Conservation (phyloP, 1,140 invertebrate species). For the Pollicipes pollicipes region DNA sequence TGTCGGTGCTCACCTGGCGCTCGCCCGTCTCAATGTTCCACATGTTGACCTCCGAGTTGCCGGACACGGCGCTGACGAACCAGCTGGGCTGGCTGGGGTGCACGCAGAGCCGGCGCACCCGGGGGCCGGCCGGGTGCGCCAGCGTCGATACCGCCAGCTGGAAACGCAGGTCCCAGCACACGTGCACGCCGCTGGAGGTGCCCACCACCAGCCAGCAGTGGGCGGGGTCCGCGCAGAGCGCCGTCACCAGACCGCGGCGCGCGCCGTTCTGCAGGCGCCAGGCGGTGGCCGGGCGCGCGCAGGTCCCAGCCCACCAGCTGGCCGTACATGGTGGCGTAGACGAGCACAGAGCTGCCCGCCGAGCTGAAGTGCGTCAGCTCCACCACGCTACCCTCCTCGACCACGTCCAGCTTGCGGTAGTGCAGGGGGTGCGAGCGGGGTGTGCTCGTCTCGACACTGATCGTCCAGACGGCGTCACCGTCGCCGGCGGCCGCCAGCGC, state of each 20-base stretch:
- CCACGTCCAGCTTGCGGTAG: conserved; percentile 20
- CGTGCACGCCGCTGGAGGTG: conserved; percentile 64
- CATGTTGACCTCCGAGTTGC: conserved; percentile 76
- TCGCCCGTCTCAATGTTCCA: conserved; percentile 73
- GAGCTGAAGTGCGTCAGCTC: neutral
- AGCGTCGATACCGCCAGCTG: conserved; percentile 64
- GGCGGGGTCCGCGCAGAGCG: conserved; percentile 61
- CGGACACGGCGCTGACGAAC: conserved; percentile 63
- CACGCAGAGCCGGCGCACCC: conserved; percentile 51
- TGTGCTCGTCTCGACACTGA: neutral
- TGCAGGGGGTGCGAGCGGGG: neutral
- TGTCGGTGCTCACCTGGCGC: conserved; percentile 12
- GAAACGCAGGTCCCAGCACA: conserved; percentile 85
- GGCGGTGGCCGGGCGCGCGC: conserved; percentile 48
- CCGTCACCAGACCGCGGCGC: conserved; percentile 56
- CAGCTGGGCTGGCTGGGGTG: conserved; percentile 66
- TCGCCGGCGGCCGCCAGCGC: neutral
- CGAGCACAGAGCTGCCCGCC: conserved; percentile 40
- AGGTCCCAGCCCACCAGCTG: conserved; percentile 61
- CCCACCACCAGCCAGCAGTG: conserved; percentile 70
- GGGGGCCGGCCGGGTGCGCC: conserved; percentile 46
- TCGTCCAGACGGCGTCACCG: neutral
- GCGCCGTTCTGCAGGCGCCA: conserved; percentile 73
- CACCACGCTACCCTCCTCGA: conserved; percentile 12
- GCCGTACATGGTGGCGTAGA: conserved; percentile 68